Percentiles rank a stretch among this genome's conserved stretches.
Conservation (phyloP, 1,140 invertebrate genomes). For the Bicyclus anynana region DNA sequence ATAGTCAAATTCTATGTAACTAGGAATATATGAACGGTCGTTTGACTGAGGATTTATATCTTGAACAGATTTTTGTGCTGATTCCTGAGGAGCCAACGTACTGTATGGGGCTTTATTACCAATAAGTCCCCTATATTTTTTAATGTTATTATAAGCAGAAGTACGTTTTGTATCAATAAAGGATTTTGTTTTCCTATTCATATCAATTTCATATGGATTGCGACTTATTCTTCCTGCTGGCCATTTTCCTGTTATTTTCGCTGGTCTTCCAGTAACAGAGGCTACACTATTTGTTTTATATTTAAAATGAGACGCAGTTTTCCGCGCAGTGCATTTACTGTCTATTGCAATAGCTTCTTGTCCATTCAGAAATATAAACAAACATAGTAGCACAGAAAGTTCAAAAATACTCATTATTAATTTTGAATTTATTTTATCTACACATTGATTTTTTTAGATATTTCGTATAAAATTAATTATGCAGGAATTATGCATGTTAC, state of each 20-base stretch:
- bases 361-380: not conserved
- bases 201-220: constrained; percentile 55
- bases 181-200: constrained; percentile 53
- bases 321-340: not conserved
- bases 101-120: constrained; percentile 10
- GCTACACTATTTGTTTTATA: not conserved
- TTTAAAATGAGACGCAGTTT: not conserved
- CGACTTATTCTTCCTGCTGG: constrained; percentile 41
- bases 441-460: no score
- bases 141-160: not conserved
- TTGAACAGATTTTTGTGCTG: constrained; percentile 3
- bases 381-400: not conserved
- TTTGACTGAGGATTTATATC: not conserved
- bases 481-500: no score
- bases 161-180: constrained; percentile 33
- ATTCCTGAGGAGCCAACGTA: not conserved
- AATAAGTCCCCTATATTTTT: not conserved
- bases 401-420: no score
- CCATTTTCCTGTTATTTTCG: constrained; percentile 27
- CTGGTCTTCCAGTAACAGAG: not conserved
- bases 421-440: no score
- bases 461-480: no score
- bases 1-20: constrained; percentile 65
- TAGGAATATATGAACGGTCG: constrained; percentile 34
- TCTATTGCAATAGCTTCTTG: not conserved